Percentiles rank a stretch among this genome's conserved stretches.
Conservation (phyloP, 92 coral and sea anemone species). For the Epizoanthus rinbou region DNA sequence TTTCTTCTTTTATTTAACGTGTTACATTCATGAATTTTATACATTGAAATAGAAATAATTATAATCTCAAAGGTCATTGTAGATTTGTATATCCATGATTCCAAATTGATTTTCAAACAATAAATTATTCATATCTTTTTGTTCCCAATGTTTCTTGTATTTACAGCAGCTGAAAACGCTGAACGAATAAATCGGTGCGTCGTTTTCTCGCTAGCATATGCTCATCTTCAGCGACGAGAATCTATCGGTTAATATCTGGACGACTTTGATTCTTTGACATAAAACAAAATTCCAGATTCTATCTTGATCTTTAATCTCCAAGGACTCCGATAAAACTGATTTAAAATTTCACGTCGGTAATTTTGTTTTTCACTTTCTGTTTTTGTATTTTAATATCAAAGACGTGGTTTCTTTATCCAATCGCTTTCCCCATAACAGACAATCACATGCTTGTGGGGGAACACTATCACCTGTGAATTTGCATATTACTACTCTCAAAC, state of each 20-base stretch:
- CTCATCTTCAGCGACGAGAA: neutral
- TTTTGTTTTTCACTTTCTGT: conserved; percentile 18
- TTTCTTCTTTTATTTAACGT: neutral
- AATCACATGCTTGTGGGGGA: conserved; percentile 33
- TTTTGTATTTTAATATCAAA: conserved; percentile 34
- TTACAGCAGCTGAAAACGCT: conserved; percentile 32
- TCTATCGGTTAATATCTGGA: neutral
- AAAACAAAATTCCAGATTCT: neutral
- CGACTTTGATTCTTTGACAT: neutral
- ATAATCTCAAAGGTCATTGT: neutral
- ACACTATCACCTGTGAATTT: conserved; percentile 32
- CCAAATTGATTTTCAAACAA: conserved; percentile 21
- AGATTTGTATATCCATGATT: neutral
- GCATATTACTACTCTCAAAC: conserved; percentile 22
- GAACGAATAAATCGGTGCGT: neutral
- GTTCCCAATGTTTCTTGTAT: conserved; percentile 4
- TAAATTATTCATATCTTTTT: conserved; percentile 26
- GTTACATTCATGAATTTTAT: neutral
- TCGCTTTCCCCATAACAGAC: neutral
- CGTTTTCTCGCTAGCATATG: neutral
- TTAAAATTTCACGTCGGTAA: conserved; percentile 18
- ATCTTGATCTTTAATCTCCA: conserved; percentile 37
- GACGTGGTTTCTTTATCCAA: conserved; percentile 19
- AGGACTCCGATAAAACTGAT: conserved; percentile 1
- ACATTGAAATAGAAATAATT: conserved; percentile 14